Conservation (phyloP, 2,797 vertebrate species). For the Crenuchus spilurus region DNA sequence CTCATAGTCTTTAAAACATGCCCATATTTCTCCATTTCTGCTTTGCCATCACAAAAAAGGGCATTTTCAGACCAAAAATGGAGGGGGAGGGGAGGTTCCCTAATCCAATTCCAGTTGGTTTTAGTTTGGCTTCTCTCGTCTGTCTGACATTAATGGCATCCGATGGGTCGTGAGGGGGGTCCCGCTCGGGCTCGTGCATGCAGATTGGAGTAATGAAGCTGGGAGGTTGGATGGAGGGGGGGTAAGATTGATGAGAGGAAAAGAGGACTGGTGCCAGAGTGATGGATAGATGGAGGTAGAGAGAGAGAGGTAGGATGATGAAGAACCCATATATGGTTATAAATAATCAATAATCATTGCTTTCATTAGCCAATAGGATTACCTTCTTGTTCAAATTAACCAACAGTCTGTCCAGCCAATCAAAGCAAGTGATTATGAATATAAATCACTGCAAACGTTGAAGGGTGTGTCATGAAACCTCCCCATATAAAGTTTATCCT, state of each 20-base stretch:
- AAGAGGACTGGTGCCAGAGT: conserved; percentile 41
- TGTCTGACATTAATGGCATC: conserved; percentile 64
- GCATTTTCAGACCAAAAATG: conserved; percentile 52
- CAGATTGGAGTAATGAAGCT: conserved; percentile 62
- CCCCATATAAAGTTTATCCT: no score
- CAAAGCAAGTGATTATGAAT: no score
- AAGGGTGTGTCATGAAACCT: no score
- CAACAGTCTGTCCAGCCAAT: no score
- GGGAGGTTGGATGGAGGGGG: background rate
- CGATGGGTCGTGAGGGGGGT: conserved; percentile 55
- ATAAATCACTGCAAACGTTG: no score
- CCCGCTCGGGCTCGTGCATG: conserved; percentile 58
- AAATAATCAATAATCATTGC: background rate
- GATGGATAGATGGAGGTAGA: conserved; percentile 43
- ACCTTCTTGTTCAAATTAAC: no score
- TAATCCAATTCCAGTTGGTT: conserved; percentile 60
- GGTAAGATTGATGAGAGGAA: conserved; percentile 57
- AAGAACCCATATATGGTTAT: background rate
- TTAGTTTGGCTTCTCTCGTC: conserved; percentile 49
- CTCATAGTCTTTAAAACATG: conserved; percentile 29
- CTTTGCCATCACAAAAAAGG: conserved; percentile 53
- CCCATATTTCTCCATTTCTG: conserved; percentile 48
- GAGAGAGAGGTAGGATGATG: conserved; percentile 23
- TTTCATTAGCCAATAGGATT: no score
- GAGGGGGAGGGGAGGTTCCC: conserved; percentile 4